Percentiles rank a stretch among this genome's conserved stretches.
Evolutionary conservation across 1,140 invertebrate species (phyloP).

Genomic region (Brachionus koreanus): DNA sequence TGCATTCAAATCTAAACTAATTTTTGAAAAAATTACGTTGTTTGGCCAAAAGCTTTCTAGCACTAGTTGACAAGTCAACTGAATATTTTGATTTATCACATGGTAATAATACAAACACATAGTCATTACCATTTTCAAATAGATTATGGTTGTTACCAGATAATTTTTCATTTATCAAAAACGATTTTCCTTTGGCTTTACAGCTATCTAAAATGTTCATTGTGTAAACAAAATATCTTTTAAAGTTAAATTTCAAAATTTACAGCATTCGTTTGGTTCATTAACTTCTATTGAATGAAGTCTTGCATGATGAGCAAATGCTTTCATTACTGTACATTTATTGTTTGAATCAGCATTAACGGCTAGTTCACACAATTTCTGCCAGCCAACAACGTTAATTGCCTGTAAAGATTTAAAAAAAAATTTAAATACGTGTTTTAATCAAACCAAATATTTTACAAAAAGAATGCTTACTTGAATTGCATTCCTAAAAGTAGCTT

Average conservation of each 20-base stretch:
- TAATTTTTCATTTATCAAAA: background rate
- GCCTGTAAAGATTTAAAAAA: background rate
- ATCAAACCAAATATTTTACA: background rate
- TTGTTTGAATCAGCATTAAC: conserved; percentile 7
- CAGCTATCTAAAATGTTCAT: background rate
- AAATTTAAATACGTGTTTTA: too few relatives aligned
- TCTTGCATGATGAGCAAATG: conserved; percentile 24
- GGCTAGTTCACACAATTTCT: conserved; percentile 16
- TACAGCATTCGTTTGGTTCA: conserved; percentile 42
- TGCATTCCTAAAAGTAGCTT: background rate
- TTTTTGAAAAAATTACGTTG: background rate
- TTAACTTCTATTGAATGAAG: background rate
- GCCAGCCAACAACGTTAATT: conserved; percentile 13
- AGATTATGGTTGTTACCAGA: background rate
- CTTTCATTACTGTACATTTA: conserved; percentile 27
- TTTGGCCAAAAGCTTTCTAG: background rate
- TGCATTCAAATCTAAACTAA: background rate
- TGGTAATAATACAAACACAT: conserved; percentile 29
- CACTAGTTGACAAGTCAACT: background rate
- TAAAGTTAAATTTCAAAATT: background rate
- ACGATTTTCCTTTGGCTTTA: conserved; percentile 7
- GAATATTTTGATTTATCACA: conserved; percentile 39
- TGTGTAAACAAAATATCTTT: background rate
- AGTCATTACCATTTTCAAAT: conserved; percentile 16
- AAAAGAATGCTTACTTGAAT: background rate